Base-by-base conservation (phyloP, 2,888 invertebrate genomes). In the Lasioglossum lativentre region DNA sequence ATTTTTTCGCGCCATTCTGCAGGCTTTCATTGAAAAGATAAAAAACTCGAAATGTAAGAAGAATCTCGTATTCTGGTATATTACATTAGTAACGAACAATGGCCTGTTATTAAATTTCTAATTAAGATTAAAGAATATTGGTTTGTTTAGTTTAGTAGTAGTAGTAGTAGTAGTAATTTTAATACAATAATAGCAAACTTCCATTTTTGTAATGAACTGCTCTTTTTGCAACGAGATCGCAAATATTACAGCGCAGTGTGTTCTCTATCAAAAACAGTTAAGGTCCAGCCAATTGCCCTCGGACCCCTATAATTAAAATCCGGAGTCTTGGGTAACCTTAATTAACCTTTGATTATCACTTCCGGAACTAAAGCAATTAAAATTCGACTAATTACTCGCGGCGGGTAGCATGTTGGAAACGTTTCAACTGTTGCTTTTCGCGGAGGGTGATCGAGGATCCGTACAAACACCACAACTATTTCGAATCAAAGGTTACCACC, bases 301-400 rank as follows among this genome's bases (percentile, higher is more conserved):
- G 63, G 27, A 27, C 30, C 63, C 16, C 0, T 63, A 63, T 30
- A 63, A 30, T 63, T 63, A 30, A 30, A 63, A 63, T 30, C 30
- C 30, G 6, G 14, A 63, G 59, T 63, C 63, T 63, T 63, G 30
- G 34, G 66, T 30, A 66, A 68, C 68, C 68, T 68, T 68, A 68
- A 23, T 38, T 19, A 23, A 40, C 23, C 56, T 59, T 40, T 75
- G 23, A 56, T 79, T 45, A 74, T 42, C 74, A 70, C 23, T 52
- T 56, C 2, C 40, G 14, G 30, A 75, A 66, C 52, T 63, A 23
- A 71, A n/a, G 75, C 34, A 75, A 83, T 83, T 81, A 74, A 83
- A 81, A 83, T 81, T 80, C 56, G 45, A 59, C 56, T 56, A 81
- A 76, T 84, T 70, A 59, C 72, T 63, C 38, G n/a, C 38, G 38